Base-by-base conservation (phyloP, 2,113 vertebrate species). In the Colossoma macropomum region DNA sequence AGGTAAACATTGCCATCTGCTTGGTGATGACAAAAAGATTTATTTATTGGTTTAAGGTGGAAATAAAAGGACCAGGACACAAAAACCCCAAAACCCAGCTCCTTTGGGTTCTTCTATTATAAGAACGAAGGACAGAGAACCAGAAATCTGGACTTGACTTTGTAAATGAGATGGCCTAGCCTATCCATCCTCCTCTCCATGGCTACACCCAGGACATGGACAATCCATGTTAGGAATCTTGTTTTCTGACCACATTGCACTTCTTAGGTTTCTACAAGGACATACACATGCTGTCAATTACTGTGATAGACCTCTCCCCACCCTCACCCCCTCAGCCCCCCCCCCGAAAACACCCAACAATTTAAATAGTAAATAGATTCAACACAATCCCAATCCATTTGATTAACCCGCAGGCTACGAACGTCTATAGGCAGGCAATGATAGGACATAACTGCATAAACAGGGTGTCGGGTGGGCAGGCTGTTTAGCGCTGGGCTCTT, bases 391-490 rank as follows among this genome's bases (percentile, higher is more conserved):
- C 38, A 50, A 66, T 50, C 41, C 25, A 66, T 50, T 34, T 66
- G 34, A 41, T 65, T 65, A 78, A 78, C 62, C 76, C 48, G 28
- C 38, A 66, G 41, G 34, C 62, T 78, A 30, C 28, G 38, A 50
- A 28, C 3, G 60, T 78, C 76, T 32, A 48, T 65, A 78, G 38
- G 66, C 66, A 41, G 34, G 38, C 38, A 45, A 50, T 50, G 48
- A 66, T 66, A 19, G 76, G 60, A 48, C 48, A 28, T 52, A 66
- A 66, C 60, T 27, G 60, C 21, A 21, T 15, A 25, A 66, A 23
- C 34, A 13, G 10, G 34, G 21, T 25, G 34, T 25, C 8, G 21
- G n/a, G 34, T 1, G 1, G 13, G 34, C 10, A 12, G 34, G 34
- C 9, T 12, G 68, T 45, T 71, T n/a, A 71, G 59, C 23, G 56